Base-by-base conservation (phyloP, 1,140 invertebrate genomes). In the Trachelipus rathkii region DNA sequence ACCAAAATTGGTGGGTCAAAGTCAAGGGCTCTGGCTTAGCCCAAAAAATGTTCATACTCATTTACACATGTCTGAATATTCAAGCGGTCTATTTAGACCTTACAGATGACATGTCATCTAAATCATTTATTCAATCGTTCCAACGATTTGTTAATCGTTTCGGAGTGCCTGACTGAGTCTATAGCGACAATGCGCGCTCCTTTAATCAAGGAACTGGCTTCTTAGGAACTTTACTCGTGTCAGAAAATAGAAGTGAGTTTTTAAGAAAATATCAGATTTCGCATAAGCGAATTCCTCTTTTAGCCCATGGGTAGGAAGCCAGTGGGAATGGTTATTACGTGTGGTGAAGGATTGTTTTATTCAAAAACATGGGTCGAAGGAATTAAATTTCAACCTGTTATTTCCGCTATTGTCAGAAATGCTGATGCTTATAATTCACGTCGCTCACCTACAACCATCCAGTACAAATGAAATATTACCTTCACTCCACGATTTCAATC, bases 221-320 rank as follows among this genome's bases (percentile, higher is more conserved):
- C 11, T 21, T 53, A 15, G 67, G 13, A 13, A 10, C 10, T 1
- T 45, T 60, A 0, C 6, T 23, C 0, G 43, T 44, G 0, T 46
- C 53, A 33, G 21, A 73, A 53, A 8, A 15, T 53, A 0, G 53
- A 4, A 5, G n/a, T 4, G 72, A 53, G 3, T n/a, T n/a, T 53
- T 53, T 73, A 24, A 19, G 15, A n/a, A n/a, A 10, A 19, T n/a
- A 21, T 5, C 43, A 73, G 3, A 60, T 73, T 0, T 50, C 43
- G 7, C 72, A 73, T 21, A n/a, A 60, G 5, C 53, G 21, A 53
- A 73, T 73, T 0, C 72, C 72, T 45, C 71, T 73, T 5, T 73
- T 19, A 13, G 9, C 10, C 45, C 33, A 0, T 73, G 71, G 71
- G n/a, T 9, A 9, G 71, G 71, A 1, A 46, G 33, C 19, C 0